Evolutionary conservation across 2,888 invertebrate genomes (phyloP), one percentile per base, ranked within the genome.

Genomic region (Heliconius erato): DNA sequence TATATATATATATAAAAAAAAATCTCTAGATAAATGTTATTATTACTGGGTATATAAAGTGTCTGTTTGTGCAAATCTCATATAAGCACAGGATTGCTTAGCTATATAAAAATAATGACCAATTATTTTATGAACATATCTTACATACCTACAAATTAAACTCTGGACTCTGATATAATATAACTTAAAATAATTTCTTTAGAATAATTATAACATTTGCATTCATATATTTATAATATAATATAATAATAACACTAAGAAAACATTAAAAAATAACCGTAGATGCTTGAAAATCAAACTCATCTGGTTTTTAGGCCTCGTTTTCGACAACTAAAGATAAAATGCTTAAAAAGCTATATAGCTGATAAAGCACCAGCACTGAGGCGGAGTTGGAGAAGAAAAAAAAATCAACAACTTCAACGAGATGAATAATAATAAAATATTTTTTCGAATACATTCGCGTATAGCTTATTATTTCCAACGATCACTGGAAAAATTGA

Each of bases 401-500:
- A 78, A 77, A 76, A 77, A 78, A 76, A 0, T 23, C 49, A 79
- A 77, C 67, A 76, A 82, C 67, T 82, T 80, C 77, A 80, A 76
- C 67, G 79, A 69, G 76, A 83, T 83, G 79, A 72, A 78, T 74
- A 78, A 82, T 80, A 65, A 79, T 76, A 83, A 81, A 83, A 77
- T 82, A 72, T 83, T 79, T 82, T 84, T 81, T 76, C 76, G 76
- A 82, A 82, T 77, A 67, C 44, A 84, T 80, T 84, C 81, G 79
- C 69, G 77, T 44, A 80, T 79, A 79, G 72, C 79, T 84, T 83
- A 81, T 84, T 84, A 83, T 82, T 84, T 82, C 81, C 83, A 79
- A 79, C 79, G 84, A 83, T 84, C 84, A 82, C 81, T 84, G 84
- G 83, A 84, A 84, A 49, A 83, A 84, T 83, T 80, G 80, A 83